phyloP scores from a whole-genome alignment of 2,797 vertebrate species.

The Eulemur mongoz region DNA sequence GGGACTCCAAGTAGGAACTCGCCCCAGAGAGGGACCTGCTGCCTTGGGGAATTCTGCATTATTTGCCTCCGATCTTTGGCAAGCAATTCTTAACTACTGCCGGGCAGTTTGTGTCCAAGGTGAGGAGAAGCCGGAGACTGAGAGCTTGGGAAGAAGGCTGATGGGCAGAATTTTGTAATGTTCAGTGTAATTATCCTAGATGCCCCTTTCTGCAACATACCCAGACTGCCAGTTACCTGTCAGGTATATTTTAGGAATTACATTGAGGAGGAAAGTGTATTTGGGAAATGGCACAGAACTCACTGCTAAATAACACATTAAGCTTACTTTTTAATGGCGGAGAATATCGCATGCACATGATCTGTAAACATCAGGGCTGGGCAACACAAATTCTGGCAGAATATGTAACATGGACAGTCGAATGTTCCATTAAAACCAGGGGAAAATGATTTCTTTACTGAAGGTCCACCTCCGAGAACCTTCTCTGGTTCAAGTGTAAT shows the following conservation, averaged over 20 bases:
- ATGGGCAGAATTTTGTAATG: background rate
- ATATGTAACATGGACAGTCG: background rate
- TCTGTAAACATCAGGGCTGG: background rate
- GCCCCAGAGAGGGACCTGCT: accelerated
- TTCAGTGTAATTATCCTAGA: constrained; percentile 20
- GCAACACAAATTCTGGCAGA: background rate
- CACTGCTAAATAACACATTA: background rate
- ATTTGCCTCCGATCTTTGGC: background rate
- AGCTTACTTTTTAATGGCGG: background rate
- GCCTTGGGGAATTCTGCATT: background rate
- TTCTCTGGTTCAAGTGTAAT: background rate
- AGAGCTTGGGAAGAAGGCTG: background rate
- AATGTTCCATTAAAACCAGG: background rate
- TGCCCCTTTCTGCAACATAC: background rate
- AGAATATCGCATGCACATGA: background rate
- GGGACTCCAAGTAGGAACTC: background rate
- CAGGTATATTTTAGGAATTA: constrained; percentile 30
- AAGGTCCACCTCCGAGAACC: background rate
- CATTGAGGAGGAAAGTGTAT: background rate
- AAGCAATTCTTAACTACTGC: background rate
- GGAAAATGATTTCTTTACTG: background rate
- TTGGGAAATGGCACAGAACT: constrained; percentile 17
- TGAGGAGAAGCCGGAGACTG: background rate
- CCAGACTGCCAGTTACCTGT: background rate
- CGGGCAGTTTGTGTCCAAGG: background rate